phyloP scores from a whole-genome alignment of 2,888 invertebrate genomes.

The Calameuta filiformis region DNA sequence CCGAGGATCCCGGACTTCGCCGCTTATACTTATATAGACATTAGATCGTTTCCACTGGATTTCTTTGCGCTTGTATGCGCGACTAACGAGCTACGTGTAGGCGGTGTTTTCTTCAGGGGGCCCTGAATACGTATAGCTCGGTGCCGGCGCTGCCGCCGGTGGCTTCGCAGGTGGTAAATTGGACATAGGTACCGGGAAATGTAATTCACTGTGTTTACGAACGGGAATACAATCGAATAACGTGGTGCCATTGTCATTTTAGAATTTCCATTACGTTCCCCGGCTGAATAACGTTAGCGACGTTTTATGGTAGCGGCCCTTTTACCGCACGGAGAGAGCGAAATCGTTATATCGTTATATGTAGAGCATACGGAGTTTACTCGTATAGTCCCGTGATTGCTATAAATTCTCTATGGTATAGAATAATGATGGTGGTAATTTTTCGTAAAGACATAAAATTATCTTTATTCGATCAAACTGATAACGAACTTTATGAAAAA shows the following conservation, averaged over 20 bases:
- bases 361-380: not conserved
- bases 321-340: not conserved
- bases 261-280: not conserved
- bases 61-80: conserved; percentile 28
- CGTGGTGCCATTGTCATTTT: not conserved
- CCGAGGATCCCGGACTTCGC: not conserved
- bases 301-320: not conserved
- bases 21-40: not conserved
- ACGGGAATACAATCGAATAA: not conserved
- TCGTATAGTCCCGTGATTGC: not conserved
- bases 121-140: conserved; percentile 15
- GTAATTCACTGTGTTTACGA: conserved; percentile 2
- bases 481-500: not conserved
- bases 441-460: not conserved
- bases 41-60: conserved; percentile 10
- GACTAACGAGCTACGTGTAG: conserved; percentile 44
- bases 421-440: not conserved
- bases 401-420: not conserved
- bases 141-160: conserved; percentile 9
- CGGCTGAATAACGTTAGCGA: not conserved
- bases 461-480: not conserved
- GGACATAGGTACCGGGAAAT: not conserved
- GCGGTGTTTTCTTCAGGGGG: conserved; percentile 31
- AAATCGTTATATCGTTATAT: not conserved
- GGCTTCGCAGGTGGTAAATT: conserved; percentile 8